Conservation (phyloP, 2,888 invertebrate genomes). For the Tetragnatha montana region DNA sequence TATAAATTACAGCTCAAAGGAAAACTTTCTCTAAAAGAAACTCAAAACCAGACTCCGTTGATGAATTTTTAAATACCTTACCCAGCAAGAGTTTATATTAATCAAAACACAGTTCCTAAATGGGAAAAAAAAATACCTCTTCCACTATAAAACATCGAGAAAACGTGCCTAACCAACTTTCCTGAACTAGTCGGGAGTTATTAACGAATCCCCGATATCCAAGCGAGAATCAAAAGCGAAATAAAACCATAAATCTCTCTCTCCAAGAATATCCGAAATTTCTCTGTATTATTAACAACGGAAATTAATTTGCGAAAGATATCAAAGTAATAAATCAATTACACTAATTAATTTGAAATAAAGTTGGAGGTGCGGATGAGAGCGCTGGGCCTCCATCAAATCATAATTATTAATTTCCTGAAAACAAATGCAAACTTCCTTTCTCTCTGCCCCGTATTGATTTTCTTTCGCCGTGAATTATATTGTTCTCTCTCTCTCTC, state of each 20-base stretch:
- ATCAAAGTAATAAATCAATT: conserved; percentile 1
- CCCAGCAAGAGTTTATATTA: neutral
- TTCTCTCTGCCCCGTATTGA: neutral
- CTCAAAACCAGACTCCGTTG: neutral
- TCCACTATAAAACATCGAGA: neutral
- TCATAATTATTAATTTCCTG: neutral
- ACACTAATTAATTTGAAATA: neutral
- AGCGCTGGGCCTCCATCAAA: neutral
- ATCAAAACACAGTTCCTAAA: neutral
- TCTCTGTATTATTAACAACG: neutral
- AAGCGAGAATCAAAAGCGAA: neutral
- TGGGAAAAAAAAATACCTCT: neutral
- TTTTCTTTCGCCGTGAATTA: neutral
- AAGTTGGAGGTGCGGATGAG: neutral
- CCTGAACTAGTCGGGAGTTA: neutral
- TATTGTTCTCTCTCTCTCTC: neutral
- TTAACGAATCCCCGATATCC: neutral
- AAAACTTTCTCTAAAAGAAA: neutral
- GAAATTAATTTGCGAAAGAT: neutral
- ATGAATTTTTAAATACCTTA: neutral
- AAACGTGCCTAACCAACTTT: no score
- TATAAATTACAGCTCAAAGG: neutral
- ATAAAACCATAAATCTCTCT: neutral
- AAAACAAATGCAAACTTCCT: neutral
- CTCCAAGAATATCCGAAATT: neutral